Conservation (phyloP, 2,888 invertebrate genomes). For the Drosophila limbata region DNA sequence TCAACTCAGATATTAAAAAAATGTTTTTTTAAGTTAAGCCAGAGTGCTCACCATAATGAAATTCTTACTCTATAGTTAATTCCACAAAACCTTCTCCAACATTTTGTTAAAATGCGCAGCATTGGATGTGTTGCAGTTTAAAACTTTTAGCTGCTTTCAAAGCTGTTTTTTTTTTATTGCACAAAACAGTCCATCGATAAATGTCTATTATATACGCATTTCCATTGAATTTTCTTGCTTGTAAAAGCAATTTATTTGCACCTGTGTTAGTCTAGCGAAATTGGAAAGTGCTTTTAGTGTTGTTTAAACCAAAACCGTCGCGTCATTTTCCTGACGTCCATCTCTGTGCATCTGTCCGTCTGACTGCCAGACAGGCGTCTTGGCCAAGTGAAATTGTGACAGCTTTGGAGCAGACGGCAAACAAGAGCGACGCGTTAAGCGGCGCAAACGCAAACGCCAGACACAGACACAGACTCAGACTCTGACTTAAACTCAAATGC, state of each 20-base stretch:
- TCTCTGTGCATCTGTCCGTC: conserved; percentile 16
- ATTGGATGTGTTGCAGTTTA: background rate
- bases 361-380: conserved; percentile 29
- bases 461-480: conserved; percentile 9
- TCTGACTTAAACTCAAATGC: conserved; percentile 5
- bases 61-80: background rate
- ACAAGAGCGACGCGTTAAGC: conserved; percentile 42
- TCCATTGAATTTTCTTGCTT: conserved; percentile 20
- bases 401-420: conserved; percentile 61
- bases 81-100: background rate
- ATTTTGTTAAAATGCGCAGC: background rate
- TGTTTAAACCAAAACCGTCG: conserved; percentile 47
- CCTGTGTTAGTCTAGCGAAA: conserved; percentile 31
- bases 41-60: background rate
- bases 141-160: background rate
- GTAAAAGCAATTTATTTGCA: conserved; percentile 25
- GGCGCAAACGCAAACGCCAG: conserved; percentile 40
- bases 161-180: background rate
- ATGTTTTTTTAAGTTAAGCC: background rate
- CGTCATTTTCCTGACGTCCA: conserved; percentile 31
- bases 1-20: no score
- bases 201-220: conserved; percentile 20
- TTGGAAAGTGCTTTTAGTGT: conserved; percentile 59
- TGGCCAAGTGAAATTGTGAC: conserved; percentile 67
- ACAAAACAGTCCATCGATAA: conserved; percentile 5